Base-by-base conservation (phyloP, 1,140 invertebrate species). In the Archegozetes longisetosus region DNA sequence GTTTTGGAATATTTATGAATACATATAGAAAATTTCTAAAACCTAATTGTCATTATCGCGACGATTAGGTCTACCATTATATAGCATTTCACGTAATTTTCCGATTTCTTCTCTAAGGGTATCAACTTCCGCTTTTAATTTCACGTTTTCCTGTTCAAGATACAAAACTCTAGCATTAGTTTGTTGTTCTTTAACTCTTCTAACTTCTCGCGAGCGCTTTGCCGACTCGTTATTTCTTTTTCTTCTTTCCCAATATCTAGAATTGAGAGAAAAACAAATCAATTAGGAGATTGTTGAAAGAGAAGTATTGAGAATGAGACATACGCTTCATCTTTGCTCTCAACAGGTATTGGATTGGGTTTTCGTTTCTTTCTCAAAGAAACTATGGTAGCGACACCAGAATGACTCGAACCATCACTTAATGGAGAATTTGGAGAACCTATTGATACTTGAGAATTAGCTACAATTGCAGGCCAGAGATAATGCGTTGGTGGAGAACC, bases 201-300 rank as follows among this genome's bases (percentile, higher is more conserved):
- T 60, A 9, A 69, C 64, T 53, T 74, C 72, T 22, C 73, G 66
- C 12, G 73, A 75, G 48, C 70, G 62, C 62, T 73, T 74, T 14
- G 73, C 73, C 13, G 72, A 73, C 56, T 74, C 72, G 54, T 75
- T 75, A 62, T 75, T 75, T 57, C 73, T 72, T 59, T 69, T 68
- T n/a, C 73, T 62, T 52, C 72, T 70, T 54, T 74, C 72, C 72
- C 70, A 71, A 56, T 74, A 74, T 1, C 54, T 55, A 55, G 3
- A 29, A 29, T 29, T 2, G 32, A 2, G 2, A 29, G 13, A 9
- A 40, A 40, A 9, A 40, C 17, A 40, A n/a, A n/a, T n/a, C n/a
- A n/a, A n/a, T n/a, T 53, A 24, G 9, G 13, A n/a, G 25, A 13
- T 24, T 14, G 14, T 20, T 3, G 2, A 52, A 26, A 3, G 25